Evolutionary conservation across 2,797 vertebrate species (phyloP).

Genomic region (Mus spretus): DNA sequence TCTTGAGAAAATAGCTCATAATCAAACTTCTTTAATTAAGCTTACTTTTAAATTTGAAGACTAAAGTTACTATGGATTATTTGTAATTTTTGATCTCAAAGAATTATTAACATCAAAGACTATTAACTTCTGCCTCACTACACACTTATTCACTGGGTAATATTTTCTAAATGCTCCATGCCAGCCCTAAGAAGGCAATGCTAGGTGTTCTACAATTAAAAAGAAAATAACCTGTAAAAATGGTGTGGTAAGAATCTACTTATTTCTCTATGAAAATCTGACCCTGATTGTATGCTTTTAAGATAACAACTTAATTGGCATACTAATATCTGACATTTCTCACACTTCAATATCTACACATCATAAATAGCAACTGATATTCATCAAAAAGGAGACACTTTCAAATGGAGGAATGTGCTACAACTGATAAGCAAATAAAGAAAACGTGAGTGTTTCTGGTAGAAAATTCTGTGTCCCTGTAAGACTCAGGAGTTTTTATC

Average conservation of each 20-base stretch:
- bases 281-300: neutral
- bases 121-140: neutral
- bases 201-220: neutral
- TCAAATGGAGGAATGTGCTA: conserved; percentile 42
- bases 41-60: conserved; percentile 33
- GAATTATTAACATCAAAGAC: neutral
- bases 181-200: neutral
- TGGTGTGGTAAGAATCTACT: neutral
- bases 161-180: neutral
- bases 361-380: neutral
- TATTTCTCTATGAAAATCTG: neutral
- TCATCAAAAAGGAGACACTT: neutral
- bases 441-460: conserved; percentile 23
- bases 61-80: neutral
- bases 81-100: neutral
- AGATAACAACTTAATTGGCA: neutral
- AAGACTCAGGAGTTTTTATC: neutral
- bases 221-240: neutral
- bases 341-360: neutral
- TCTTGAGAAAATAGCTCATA: neutral
- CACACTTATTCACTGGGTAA: neutral
- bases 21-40: conserved; percentile 2
- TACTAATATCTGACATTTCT: neutral
- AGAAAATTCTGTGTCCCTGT: conserved; percentile 14
- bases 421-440: conserved; percentile 38